Base-by-base conservation (phyloP, 2,888 invertebrate genomes). In the Trissolcus brochymenae region DNA sequence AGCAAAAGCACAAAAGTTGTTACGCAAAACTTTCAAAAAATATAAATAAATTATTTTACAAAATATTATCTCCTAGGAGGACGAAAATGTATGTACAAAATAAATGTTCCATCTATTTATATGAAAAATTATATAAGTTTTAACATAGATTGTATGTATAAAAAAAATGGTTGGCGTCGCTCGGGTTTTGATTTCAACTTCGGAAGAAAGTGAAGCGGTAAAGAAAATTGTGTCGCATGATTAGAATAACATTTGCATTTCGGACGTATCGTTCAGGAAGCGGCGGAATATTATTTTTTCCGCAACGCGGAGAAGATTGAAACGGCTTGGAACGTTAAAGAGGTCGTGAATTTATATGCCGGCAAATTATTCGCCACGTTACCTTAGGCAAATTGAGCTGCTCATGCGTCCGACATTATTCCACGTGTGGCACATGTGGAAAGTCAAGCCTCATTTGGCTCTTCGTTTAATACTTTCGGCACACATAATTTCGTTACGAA, bases 391-490 rank as follows among this genome's bases (percentile, higher is more conserved):
- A 46, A 46, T 46, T 16, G 16, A 46, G 46, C 46, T 16, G n/a
- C 16, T n/a, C 46, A 43, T 53, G 62, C 50, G 35, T 35, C 35
- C 35, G 35, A 35, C 46, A 46, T 46, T 46, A 14, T 16, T 46
- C 16, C 46, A 16, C 46, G 46, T 46, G 16, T 46, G 46, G 46
- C 25, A 53, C 53, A 43, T 53, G 14, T 43, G 25, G 54, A 64
- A 53, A 54, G 62, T 54, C 41, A 16, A 35, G 35, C 35, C 17
- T 29, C 25, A 60, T 61, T 61, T 61, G 50, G 51, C 40, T 40
- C 19, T 19, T 9, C 51, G 50, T 7, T 51, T 61, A 61, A 53
- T 61, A 61, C 61, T 61, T 61, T 61, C 6, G 62, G 53, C 64
- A 65, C 49, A 55, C 19, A 35, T 55, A 54, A 43, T 43, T 61